Evolutionary conservation across 92 coral and sea anemone genomes (phyloP).

Genomic region (Hydrozoanthus gracilis): DNA sequence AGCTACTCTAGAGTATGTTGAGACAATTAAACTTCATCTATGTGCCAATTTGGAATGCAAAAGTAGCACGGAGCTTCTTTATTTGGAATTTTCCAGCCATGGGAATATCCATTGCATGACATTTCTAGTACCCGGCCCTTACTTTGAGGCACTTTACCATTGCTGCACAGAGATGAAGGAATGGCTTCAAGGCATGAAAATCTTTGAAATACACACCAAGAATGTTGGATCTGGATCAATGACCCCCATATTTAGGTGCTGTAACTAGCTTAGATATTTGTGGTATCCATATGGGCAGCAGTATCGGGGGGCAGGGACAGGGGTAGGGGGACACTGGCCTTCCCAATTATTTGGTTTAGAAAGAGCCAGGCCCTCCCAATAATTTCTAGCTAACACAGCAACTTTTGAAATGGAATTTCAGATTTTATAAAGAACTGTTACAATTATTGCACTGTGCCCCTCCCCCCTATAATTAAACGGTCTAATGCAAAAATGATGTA

Average conservation of each 20-base stretch:
- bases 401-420: too few species aligned
- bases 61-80: not conserved
- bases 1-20: not conserved
- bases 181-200: slow-evolving; percentile 7
- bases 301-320: too few species aligned
- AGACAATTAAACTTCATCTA: not conserved
- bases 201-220: not conserved
- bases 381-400: too few species aligned
- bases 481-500: too few species aligned
- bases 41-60: not conserved
- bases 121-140: not conserved
- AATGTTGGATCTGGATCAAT: not conserved
- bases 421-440: too few species aligned
- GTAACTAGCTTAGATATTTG: not conserved
- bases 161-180: not conserved
- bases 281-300: too few species aligned
- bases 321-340: too few species aligned
- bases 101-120: not conserved
- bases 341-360: too few species aligned
- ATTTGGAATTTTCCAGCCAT: not conserved
- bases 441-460: too few species aligned
- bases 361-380: too few species aligned
- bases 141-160: not conserved
- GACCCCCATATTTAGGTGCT: not conserved
- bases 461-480: too few species aligned